A percentile compares a stretch with the other conserved stretches of the same genome.
phyloP scores from a whole-genome alignment of 2,797 vertebrate species.

The Pterois miles region DNA sequence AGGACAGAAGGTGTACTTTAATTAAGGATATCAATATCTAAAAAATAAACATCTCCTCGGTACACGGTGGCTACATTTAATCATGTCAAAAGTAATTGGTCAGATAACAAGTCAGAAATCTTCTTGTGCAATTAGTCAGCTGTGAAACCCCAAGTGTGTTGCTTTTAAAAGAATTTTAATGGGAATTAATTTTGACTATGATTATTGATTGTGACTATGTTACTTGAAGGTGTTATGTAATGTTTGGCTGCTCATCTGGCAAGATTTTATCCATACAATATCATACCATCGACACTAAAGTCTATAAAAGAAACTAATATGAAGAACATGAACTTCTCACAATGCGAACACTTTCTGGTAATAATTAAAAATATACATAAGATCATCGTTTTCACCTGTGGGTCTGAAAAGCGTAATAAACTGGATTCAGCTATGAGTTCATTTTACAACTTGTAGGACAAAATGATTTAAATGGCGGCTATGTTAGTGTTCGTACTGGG shows the following conservation, averaged over 20 bases:
- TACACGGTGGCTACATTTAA: constrained; percentile 5
- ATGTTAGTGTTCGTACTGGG: too few relatives aligned
- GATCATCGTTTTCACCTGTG: background rate
- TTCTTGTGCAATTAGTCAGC: constrained; percentile 14
- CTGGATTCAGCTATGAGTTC: too few relatives aligned
- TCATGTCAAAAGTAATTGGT: constrained; percentile 31
- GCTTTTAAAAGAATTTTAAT: constrained; percentile 14
- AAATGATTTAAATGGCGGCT: too few relatives aligned
- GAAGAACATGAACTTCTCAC: background rate
- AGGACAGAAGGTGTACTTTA: constrained; percentile 36
- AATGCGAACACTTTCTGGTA: background rate
- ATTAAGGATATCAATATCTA: constrained; percentile 17
- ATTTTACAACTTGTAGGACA: too few relatives aligned
- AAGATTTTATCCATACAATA: background rate
- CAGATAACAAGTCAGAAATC: constrained; percentile 29
- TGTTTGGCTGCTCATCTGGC: background rate
- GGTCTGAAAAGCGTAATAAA: too few relatives aligned
- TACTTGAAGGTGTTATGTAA: constrained; percentile 5
- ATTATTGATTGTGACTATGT: background rate
- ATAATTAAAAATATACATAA: too few relatives aligned
- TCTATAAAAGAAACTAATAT: background rate
- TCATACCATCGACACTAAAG: background rate
- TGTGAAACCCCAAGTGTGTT: constrained; percentile 15
- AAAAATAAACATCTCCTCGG: background rate
- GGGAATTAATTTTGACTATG: constrained; percentile 22